A percentile compares a stretch with the other conserved stretches of the same genome.
phyloP scores from a whole-genome alignment of 37 sponge, comb jelly and placozoan species.

The Ianthella basta region DNA sequence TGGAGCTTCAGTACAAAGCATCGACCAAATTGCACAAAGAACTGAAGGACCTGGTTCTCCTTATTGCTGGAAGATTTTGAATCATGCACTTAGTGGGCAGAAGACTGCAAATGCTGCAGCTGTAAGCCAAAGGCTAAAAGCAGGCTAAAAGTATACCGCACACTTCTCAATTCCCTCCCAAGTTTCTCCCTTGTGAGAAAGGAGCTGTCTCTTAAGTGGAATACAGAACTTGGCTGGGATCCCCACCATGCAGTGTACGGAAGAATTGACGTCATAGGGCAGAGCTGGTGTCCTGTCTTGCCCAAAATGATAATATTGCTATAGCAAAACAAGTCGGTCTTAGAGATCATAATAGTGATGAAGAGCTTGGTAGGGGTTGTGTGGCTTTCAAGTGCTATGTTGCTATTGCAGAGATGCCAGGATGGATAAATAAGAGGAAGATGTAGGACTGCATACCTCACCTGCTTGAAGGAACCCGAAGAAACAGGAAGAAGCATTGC shows the following conservation, averaged over 20 bases:
- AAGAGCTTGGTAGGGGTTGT: neutral
- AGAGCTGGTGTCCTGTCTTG: neutral
- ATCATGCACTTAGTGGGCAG: no score
- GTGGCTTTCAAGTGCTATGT: neutral
- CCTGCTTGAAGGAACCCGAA: constrained; percentile 27
- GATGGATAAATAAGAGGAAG: neutral
- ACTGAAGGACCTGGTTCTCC: no score
- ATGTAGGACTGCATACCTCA: neutral
- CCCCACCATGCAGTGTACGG: constrained; percentile 1
- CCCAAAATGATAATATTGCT: neutral
- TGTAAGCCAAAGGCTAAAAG: no score
- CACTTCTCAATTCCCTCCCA: no score
- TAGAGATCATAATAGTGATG: neutral
- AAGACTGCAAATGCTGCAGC: no score
- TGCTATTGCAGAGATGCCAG: neutral
- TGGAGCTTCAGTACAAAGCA: no score
- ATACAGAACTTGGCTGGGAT: neutral
- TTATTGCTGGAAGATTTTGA: no score
- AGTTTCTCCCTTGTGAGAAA: no score
- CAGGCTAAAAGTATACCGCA: no score
- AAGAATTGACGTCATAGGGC: constrained; percentile 8
- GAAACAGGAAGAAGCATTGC: neutral
- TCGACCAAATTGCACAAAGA: no score
- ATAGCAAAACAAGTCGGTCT: constrained; percentile 26
- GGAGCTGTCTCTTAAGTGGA: neutral